phyloP scores from a whole-genome alignment of 2,797 vertebrate species.

The Cuniculus paca region DNA sequence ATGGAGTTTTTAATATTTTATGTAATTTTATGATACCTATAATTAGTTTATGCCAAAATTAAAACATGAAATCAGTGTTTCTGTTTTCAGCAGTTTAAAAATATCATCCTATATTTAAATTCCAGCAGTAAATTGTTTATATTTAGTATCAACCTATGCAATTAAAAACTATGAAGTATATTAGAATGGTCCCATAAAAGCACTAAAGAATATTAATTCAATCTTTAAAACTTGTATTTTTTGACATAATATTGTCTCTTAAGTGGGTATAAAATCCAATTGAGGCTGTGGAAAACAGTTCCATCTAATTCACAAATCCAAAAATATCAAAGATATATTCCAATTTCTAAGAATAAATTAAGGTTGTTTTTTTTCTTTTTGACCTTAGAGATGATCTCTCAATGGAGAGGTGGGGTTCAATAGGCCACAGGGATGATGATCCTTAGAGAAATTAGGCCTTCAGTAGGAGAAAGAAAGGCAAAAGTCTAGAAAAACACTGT shows the following conservation, averaged over 20 bases:
- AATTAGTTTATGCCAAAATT: conserved; percentile 13
- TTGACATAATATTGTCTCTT: neutral
- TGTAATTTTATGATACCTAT: neutral
- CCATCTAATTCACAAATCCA: neutral
- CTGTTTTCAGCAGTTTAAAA: conserved; percentile 53
- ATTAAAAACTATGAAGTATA: neutral
- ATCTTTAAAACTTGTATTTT: conserved; percentile 11
- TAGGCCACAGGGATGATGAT: neutral
- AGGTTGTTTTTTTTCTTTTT: neutral
- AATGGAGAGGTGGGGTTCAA: neutral
- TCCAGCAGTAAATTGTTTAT: neutral
- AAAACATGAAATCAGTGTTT: conserved; percentile 2
- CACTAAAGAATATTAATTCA: conserved; percentile 32
- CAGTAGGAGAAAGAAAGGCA: neutral
- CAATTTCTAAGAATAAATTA: neutral
- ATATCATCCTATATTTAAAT: conserved; percentile 39
- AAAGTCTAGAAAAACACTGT: neutral
- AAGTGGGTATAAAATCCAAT: neutral
- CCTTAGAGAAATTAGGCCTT: neutral
- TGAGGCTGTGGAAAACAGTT: neutral
- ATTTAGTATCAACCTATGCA: neutral
- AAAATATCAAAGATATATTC: neutral
- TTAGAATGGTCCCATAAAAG: conserved; percentile 24
- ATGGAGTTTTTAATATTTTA: neutral
- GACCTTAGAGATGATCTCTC: neutral